Percentiles rank a stretch among this genome's conserved stretches.
phyloP scores from a whole-genome alignment of 2,888 invertebrate genomes.

The Coecobrya sp. region DNA sequence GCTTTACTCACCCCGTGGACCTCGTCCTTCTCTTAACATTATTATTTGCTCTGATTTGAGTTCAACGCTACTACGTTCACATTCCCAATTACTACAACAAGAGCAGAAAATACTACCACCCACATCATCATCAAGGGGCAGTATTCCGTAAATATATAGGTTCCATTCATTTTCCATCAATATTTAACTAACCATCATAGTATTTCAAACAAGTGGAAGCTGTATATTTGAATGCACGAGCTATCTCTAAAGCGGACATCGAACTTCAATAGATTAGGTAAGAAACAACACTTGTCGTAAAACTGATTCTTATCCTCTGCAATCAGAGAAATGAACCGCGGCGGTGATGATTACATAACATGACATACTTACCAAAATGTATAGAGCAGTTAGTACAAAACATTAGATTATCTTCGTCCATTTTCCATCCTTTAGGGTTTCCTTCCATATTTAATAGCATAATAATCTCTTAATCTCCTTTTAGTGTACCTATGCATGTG shows the following conservation, averaged over 20 bases:
- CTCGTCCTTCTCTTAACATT: constrained; percentile 69
- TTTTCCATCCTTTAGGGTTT: too few species aligned
- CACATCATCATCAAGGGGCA: constrained; percentile 4
- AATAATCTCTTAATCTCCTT: too few species aligned
- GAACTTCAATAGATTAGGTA: constrained; percentile 62
- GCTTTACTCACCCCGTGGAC: constrained; percentile 69
- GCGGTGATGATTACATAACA: constrained; percentile 9
- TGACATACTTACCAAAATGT: not conserved
- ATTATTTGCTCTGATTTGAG: constrained; percentile 61
- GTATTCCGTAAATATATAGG: constrained; percentile 39
- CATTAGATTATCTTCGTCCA: not conserved
- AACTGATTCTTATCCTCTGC: not conserved
- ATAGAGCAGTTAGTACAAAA: not conserved
- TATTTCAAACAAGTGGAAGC: constrained; percentile 12
- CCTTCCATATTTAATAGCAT: too few species aligned
- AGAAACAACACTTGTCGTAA: constrained; percentile 37
- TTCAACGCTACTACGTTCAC: constrained; percentile 12
- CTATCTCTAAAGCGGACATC: constrained; percentile 39
- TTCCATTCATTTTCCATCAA: constrained; percentile 20
- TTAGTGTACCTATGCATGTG: too few species aligned
- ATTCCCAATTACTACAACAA: not conserved
- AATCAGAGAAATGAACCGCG: not conserved
- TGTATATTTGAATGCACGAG: constrained; percentile 25
- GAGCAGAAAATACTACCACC: not conserved
- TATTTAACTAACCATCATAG: constrained; percentile 4